A percentile compares a stretch with the other conserved stretches of the same genome.
These are phyloP conservation scores for Himalopsyche anomala DNA, from an alignment of 2,888 invertebrate genomes.

Conservation along the genomic window DNA sequence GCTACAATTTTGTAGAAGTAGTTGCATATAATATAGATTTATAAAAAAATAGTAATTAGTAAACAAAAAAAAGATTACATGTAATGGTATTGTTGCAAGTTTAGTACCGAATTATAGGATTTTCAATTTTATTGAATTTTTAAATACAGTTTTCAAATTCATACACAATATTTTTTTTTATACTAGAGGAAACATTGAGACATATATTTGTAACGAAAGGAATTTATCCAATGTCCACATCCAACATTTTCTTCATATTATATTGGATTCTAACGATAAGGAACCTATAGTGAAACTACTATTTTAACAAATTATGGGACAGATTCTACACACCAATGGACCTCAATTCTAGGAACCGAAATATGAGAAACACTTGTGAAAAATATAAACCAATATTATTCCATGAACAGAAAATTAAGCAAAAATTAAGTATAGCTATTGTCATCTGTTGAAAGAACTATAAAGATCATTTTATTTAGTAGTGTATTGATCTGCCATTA, in stretches of 20 bases:
- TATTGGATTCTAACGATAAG: neutral
- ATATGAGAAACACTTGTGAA: neutral
- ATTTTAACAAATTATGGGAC: neutral
- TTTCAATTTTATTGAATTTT: neutral
- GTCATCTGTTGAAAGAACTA: neutral
- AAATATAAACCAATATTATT: neutral
- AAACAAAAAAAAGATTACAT: no score
- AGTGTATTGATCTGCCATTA: no score
- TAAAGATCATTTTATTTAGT: no score
- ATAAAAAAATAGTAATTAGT: no score
- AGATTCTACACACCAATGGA: slow-evolving; percentile 19
- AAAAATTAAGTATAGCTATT: neutral
- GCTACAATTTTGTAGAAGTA: no score
- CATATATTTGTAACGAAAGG: slow-evolving; percentile 2
- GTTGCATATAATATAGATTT: no score
- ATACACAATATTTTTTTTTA: neutral
- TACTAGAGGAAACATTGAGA: slow-evolving; percentile 13
- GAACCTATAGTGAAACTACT: neutral
- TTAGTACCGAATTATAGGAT: slow-evolving; percentile 10
- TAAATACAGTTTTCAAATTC: neutral
- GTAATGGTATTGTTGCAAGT: neutral
- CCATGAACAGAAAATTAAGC: no score
- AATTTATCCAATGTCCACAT: neutral
- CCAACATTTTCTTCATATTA: neutral
- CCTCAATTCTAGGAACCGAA: slow-evolving; percentile 24